A percentile compares a stretch with the other conserved stretches of the same genome.
Conservation (phyloP, 2,113 vertebrate species). For the Heterotilapia buettikoferi region DNA sequence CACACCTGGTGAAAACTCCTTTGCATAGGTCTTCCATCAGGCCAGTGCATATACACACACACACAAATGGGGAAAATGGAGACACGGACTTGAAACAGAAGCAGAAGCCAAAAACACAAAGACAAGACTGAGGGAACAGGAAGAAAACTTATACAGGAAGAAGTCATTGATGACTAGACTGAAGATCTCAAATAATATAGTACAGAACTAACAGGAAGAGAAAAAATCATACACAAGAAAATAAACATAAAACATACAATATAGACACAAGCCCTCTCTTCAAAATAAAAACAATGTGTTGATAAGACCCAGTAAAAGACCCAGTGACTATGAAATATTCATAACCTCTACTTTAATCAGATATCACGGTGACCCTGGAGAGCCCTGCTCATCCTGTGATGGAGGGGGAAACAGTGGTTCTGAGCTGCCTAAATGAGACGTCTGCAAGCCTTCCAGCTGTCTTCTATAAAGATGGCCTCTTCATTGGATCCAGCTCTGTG, state of each 20-base stretch:
- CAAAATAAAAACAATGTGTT: not conserved
- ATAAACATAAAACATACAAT: not conserved
- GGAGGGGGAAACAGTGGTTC: not conserved
- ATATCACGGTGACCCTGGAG: not conserved
- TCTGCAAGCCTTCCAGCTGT: not conserved
- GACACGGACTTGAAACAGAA: fast-evolving
- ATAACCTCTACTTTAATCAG: not conserved
- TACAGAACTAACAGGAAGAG: not conserved
- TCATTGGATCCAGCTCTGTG: not conserved
- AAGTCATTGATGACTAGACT: fast-evolving
- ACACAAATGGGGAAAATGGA: not conserved
- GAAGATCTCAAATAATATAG: not conserved
- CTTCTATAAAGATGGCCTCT: conserved; percentile 8
- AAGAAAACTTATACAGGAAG: not conserved
- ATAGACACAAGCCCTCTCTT: not conserved
- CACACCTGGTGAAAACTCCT: not conserved
- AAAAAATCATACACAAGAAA: fast-evolving
- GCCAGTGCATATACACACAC: not conserved
- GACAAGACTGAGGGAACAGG: not conserved
- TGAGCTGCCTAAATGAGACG: not conserved
- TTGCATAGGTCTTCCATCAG: not conserved
- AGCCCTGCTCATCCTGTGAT: not conserved
- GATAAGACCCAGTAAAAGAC: not conserved
- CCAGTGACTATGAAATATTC: fast-evolving
- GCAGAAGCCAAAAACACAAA: not conserved